Base-by-base conservation (phyloP, 2,797 vertebrate species). In the Avahi laniger region DNA sequence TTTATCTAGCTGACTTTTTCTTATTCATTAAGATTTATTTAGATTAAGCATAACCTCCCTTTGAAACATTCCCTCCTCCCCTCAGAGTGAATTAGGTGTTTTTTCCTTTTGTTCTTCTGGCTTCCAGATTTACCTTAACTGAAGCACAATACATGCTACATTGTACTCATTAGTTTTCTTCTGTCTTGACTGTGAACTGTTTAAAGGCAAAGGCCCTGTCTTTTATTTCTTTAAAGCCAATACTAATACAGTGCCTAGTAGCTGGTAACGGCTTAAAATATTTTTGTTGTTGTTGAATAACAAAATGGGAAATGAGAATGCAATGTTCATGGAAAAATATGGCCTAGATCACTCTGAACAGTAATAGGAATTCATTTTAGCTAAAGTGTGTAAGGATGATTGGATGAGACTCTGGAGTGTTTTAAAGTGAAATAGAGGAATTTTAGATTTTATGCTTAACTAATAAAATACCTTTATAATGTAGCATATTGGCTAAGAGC, bases 161-260 rank as follows among this genome's bases (percentile, higher is more conserved):
- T 73, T 69, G 11, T 35, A 69, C 22, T 48, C 14, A 43, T 57
- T 92, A 26, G 82, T 76, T 86, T 93, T 82, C 24, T 82, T n/a
- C 38, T 93, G 14, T 89, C 80, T 94, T 79, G 48, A 73, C 48
- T 78, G 17, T 63, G 28, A 87, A 57, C 38, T 63, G n/a, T 82
- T 90, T 87, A 78, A 87, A 43, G 28, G 26, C 22, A 76, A 95
- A 72, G 5, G 15, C 5, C 50, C 7, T 22, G 61, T 38, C 57
- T 92, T 89, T 82, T 65, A 63, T 76, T 93, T 93, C 28, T 72
- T 96, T 87, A 81, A 57, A n/a, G 38, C 17, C 70, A 95, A 50
- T 20, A 88, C 14, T 46, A 65, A 38, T 79, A 78, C 20, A 81
- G 18, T 93, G 11, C 70, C 38, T 87, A n/a, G 28, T 48, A 91